phyloP scores from a whole-genome alignment of 2,113 vertebrate species.

The Percina caprodes region DNA sequence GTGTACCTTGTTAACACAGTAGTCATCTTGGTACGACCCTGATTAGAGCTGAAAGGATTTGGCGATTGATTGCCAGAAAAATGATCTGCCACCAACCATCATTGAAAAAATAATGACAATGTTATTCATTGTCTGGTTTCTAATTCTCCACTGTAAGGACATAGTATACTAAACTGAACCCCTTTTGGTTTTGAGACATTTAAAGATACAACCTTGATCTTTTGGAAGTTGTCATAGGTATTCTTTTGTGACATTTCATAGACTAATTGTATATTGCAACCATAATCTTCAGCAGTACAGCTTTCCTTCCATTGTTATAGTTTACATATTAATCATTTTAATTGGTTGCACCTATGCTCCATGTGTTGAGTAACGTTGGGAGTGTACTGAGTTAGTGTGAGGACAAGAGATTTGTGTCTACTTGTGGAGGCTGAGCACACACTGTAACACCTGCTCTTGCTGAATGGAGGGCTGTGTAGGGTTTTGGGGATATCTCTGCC shows the following conservation, averaged over 20 bases:
- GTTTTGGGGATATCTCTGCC: not conserved
- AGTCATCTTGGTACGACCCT: too few species aligned
- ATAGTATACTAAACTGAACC: not conserved
- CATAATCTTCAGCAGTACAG: too few species aligned
- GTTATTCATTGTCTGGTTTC: not conserved
- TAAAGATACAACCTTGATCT: too few species aligned
- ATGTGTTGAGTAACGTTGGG: not conserved
- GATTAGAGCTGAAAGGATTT: too few species aligned
- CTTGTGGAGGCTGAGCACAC: slow-evolving; percentile 48
- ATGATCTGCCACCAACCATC: too few species aligned
- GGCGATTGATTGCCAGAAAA: not conserved
- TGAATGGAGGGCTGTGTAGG: slow-evolving; percentile 53
- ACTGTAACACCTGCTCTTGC: slow-evolving; percentile 61
- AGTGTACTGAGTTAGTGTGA: not conserved
- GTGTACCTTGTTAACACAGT: not conserved
- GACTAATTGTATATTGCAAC: too few species aligned
- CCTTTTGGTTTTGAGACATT: not conserved
- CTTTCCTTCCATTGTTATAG: too few species aligned
- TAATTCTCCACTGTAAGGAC: not conserved
- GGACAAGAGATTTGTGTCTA: slow-evolving; percentile 43
- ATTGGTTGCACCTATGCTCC: too few species aligned
- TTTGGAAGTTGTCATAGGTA: too few species aligned
- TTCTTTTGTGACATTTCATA: too few species aligned
- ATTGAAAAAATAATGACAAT: not conserved
- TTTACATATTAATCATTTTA: too few species aligned